These are phyloP conservation scores for Panonychus citri DNA, from an alignment of 1,140 invertebrate species.

Conservation along the genomic window DNA sequence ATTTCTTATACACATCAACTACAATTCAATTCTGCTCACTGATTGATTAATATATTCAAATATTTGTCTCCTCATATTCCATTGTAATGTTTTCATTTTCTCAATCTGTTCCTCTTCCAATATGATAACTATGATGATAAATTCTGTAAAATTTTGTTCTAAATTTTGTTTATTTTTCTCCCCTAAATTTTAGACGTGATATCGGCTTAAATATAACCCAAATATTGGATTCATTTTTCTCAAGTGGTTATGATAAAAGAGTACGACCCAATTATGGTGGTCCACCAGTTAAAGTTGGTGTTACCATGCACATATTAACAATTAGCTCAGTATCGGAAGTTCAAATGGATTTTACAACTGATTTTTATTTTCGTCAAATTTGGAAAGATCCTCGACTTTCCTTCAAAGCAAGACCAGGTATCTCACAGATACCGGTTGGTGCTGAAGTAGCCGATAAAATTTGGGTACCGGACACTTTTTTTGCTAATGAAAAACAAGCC, in stretches of 20 bases:
- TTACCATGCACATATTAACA: constrained; percentile 93
- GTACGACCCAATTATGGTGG: constrained; percentile 81
- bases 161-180: too few species aligned
- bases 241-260: constrained; percentile 85
- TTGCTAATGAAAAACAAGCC: constrained; percentile 58
- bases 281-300: constrained; percentile 68
- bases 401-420: constrained; percentile 22
- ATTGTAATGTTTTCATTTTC: too few species aligned
- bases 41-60: too few species aligned
- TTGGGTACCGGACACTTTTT: constrained; percentile 80
- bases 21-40: too few species aligned
- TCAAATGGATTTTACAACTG: constrained; percentile 96
- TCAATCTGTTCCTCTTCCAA: too few species aligned
- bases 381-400: constrained; percentile 63
- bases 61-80: too few species aligned
- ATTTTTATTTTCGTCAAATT: constrained; percentile 96
- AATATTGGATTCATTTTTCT: constrained; percentile 63
- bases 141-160: too few species aligned
- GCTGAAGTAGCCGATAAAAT: constrained; percentile 29
- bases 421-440: constrained; percentile 26
- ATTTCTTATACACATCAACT: too few species aligned
- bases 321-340: constrained; percentile 97
- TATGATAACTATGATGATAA: too few species aligned
- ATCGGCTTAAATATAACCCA: constrained; percentile 50
- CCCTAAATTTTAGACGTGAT: not conserved